Base-by-base conservation (phyloP, 2,888 invertebrate genomes). In the Dryobotodes eremita region DNA sequence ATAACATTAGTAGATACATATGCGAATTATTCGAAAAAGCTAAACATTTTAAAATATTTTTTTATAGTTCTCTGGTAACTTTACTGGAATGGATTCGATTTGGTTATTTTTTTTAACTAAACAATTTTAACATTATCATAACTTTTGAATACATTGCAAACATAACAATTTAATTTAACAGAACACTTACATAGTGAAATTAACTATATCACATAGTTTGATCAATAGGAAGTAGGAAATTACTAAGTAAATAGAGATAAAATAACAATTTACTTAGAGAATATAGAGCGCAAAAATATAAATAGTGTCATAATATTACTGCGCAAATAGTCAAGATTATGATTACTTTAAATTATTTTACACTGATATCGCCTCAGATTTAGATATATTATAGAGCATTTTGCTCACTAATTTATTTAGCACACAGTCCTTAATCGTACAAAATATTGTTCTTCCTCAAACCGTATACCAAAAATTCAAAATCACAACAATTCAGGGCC, bases 401-500 rank as follows among this genome's bases (percentile, higher is more conserved):
- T 23, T 11, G 20, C 62, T 10, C 31, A 64, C 31, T 31, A 53
- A 23, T 78, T 59, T 46, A 59, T 61, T 62, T n/a, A 48, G 46
- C 53, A 26, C 23, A 15, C 36, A 61, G 11, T 82, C 17, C 46
- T 17, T 78, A 81, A n/a, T 31, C 46, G 4, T 83, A 71, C 53
- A 78, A 79, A 79, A 68, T 72, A 71, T 31, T 46, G 55, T 68
- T 72, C 55, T 66, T 55, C 15, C n/a, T 48, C 71, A 84, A 71
- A 71, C 75, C 59, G 68, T 80, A 84, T 80, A 88, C 71, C 31
- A 79, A 79, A 66, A 68, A 71, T 83, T 62, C 64, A 65, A 80
- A 84, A 82, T 85, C 84, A 85, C 80, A 77, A 85, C 57, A 7
- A 31, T 48, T 94, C 87, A 97, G 82, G 94, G 97, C 99, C 99